Conservation (phyloP, 2,888 invertebrate species). For the Stomorhina lunata region DNA sequence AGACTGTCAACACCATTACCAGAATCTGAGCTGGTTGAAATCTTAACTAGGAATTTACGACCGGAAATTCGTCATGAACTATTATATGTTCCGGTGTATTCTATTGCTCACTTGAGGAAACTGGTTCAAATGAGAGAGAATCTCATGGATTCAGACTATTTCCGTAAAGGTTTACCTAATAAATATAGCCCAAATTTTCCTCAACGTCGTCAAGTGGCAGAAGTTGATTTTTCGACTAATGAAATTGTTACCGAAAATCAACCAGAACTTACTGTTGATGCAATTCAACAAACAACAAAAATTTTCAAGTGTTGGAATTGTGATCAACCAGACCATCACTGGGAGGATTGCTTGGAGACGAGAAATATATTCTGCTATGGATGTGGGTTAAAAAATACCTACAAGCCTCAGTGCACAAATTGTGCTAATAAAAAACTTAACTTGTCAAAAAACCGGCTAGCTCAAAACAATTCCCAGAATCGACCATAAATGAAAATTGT, state of each 20-base stretch:
- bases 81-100: constrained; percentile 40
- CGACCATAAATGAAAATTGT: not conserved
- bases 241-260: not conserved
- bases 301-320: constrained; percentile 27
- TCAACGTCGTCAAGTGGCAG: too few relatives aligned
- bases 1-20: not conserved
- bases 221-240: too few relatives aligned
- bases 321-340: constrained; percentile 15
- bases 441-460: constrained; percentile 15
- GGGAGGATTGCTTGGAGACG: constrained; percentile 5
- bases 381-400: constrained; percentile 8
- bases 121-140: constrained; percentile 36
- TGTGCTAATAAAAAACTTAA: not conserved
- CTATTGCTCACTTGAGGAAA: constrained; percentile 48
- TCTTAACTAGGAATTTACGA: constrained; percentile 35
- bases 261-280: too few relatives aligned
- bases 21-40: constrained; percentile 48
- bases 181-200: not conserved
- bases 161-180: too few relatives aligned
- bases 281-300: not conserved
- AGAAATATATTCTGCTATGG: constrained; percentile 30
- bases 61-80: constrained; percentile 42
- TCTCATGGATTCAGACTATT: too few relatives aligned
- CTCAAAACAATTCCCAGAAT: not conserved
- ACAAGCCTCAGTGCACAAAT: not conserved